A percentile compares a stretch with the other conserved stretches of the same genome.
These are phyloP conservation scores for Furnarius figulus DNA, from an alignment of 2,113 vertebrate genomes.

Conservation along the genomic window DNA sequence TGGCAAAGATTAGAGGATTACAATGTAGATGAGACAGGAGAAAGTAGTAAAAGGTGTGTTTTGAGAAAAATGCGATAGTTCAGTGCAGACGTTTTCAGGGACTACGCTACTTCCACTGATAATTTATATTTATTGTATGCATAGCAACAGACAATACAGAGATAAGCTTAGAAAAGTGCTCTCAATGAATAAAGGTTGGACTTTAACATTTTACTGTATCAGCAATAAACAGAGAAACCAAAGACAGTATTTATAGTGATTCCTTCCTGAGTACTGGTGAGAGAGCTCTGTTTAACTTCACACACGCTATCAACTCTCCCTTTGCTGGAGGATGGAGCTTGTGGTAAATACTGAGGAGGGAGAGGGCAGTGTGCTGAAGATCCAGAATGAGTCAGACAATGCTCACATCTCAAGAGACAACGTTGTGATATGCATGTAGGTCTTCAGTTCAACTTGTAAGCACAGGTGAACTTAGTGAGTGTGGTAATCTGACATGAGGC, in stretches of 20 bases:
- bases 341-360: neutral
- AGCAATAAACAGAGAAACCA: neutral
- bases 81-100: neutral
- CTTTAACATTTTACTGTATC: neutral
- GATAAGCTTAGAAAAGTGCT: neutral
- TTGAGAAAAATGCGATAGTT: neutral
- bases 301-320: accelerated
- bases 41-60: neutral
- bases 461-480: neutral
- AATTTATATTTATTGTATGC: neutral
- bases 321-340: neutral
- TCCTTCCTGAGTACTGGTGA: neutral
- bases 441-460: neutral
- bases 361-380: neutral
- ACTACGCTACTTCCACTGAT: neutral
- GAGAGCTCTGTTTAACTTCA: neutral
- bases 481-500: accelerated
- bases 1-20: neutral
- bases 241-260: neutral
- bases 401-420: neutral
- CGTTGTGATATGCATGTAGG: neutral
- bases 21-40: neutral
- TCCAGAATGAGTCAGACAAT: neutral
- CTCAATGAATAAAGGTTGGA: neutral
- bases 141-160: neutral